Evolutionary conservation across 2,113 vertebrate species (phyloP).

Genomic region (Ceyx cyanopectus): DNA sequence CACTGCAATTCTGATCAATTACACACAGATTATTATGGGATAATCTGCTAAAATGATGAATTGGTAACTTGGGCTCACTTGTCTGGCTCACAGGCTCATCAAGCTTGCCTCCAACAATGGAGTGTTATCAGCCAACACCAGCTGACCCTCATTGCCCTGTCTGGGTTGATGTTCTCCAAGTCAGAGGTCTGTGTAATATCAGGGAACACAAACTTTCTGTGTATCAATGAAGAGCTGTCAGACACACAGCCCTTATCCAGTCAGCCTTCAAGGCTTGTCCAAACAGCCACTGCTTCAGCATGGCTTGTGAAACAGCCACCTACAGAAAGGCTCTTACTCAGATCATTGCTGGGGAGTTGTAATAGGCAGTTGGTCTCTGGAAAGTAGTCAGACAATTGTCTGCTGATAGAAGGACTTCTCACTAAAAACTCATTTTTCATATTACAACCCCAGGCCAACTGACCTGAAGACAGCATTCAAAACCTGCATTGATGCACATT

Average conservation of each 20-base stretch:
- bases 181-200: not conserved
- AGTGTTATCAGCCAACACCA: not conserved
- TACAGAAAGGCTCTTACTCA: not conserved
- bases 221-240: not conserved
- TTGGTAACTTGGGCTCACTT: not conserved
- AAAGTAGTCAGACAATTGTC: not conserved
- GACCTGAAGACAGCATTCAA: not conserved
- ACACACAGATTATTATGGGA: not conserved
- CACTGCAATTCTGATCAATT: not conserved
- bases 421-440: not conserved
- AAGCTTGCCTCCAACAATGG: fast-evolving
- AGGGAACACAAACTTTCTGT: not conserved
- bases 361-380: not conserved
- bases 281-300: not conserved
- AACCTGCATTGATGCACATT: fast-evolving
- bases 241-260: not conserved
- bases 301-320: not conserved
- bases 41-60: not conserved
- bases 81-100: not conserved
- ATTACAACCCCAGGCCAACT: fast-evolving
- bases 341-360: not conserved
- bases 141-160: fast-evolving
- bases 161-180: not conserved
- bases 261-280: not conserved
- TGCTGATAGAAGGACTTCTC: not conserved